Percentiles rank a stretch among this genome's conserved stretches.
These are phyloP conservation scores for Callionymus lyra DNA, from an alignment of 2,113 vertebrate genomes.

Conservation along the genomic window DNA sequence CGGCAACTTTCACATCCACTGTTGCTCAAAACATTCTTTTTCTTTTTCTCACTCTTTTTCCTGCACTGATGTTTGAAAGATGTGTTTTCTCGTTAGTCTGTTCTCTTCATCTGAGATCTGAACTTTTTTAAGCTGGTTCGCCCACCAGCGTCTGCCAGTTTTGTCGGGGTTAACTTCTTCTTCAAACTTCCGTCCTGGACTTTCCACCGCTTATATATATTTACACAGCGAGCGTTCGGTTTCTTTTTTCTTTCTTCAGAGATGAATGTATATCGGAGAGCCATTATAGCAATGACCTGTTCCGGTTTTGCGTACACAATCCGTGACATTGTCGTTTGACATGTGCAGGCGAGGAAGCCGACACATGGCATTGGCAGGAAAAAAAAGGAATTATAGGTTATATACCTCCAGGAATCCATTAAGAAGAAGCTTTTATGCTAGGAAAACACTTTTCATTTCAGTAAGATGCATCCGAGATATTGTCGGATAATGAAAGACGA, in stretches of 20 bases:
- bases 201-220: too few relatives aligned
- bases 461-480: too few relatives aligned
- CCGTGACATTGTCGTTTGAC: constrained; percentile 21
- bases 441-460: too few relatives aligned
- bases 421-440: too few relatives aligned
- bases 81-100: constrained; percentile 31
- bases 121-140: constrained; percentile 7
- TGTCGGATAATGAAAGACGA: too few relatives aligned
- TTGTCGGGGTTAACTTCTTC: constrained; percentile 6
- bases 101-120: constrained; percentile 17
- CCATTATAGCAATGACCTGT: constrained; percentile 34
- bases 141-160: constrained; percentile 2
- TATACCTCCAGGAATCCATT: too few relatives aligned
- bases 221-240: constrained; percentile 5
- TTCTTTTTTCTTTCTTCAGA: too few relatives aligned
- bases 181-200: constrained; percentile 7
- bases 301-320: constrained; percentile 14
- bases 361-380: neutral
- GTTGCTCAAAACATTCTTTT: constrained; percentile 1
- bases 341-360: constrained; percentile 2
- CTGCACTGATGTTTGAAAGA: constrained; percentile 3
- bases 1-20: constrained; percentile 7
- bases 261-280: constrained; percentile 29
- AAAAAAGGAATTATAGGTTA: neutral
- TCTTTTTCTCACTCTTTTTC: too few relatives aligned